Percentiles rank a stretch among this genome's conserved stretches.
These are phyloP conservation scores for Cheilosia vulpina DNA, from an alignment of 2,888 invertebrate species.

Conservation along the genomic window DNA sequence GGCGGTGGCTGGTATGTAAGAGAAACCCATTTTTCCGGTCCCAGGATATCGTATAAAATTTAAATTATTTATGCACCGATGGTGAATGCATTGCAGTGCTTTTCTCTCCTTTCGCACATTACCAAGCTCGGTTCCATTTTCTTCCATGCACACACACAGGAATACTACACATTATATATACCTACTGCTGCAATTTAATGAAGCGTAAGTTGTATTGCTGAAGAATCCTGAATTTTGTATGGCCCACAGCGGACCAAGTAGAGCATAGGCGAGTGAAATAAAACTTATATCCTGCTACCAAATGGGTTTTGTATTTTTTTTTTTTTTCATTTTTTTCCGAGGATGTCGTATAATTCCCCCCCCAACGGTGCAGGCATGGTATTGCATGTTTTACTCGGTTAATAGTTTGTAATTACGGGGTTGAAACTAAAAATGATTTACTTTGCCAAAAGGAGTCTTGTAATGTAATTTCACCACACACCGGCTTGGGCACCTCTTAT, in stretches of 20 bases:
- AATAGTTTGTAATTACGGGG: constrained; percentile 73
- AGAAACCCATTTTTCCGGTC: constrained; percentile 58
- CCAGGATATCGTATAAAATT: constrained; percentile 70
- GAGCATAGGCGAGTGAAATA: constrained; percentile 35
- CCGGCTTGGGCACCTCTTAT: constrained; percentile 11
- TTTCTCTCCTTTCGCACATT: constrained; percentile 16
- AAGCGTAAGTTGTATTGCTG: constrained; percentile 68
- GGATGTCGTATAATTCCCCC: not conserved
- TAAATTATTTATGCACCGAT: constrained; percentile 73
- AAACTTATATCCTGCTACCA: constrained; percentile 59
- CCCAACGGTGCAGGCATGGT: constrained; percentile 29
- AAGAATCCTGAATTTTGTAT: constrained; percentile 55
- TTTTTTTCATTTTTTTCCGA: not conserved
- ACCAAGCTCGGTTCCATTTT: constrained; percentile 26
- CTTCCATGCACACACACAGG: constrained; percentile 12
- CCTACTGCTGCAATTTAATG: constrained; percentile 62
- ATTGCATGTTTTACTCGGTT: constrained; percentile 72
- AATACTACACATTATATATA: not conserved
- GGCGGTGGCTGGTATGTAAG: constrained; percentile 37
- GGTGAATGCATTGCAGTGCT: constrained; percentile 70
- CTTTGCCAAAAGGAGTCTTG: constrained; percentile 58
- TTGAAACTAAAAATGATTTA: constrained; percentile 65
- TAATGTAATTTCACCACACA: constrained; percentile 50
- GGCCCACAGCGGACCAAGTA: constrained; percentile 18
- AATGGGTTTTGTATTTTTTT: constrained; percentile 43